phyloP scores from a whole-genome alignment of 2,888 invertebrate genomes.

The Archips xylosteana region DNA sequence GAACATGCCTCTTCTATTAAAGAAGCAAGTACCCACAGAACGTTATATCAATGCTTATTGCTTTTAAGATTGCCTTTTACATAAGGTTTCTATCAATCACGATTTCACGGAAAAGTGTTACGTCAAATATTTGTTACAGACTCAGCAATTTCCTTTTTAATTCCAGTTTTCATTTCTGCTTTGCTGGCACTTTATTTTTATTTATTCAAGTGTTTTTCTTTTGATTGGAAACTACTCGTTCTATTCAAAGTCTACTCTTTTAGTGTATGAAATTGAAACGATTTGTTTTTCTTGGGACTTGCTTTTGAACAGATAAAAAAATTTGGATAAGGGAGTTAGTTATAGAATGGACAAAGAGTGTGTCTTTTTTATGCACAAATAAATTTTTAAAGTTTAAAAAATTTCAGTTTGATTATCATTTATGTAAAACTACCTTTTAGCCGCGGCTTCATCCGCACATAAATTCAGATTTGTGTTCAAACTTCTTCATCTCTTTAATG shows the following conservation, averaged over 20 bases:
- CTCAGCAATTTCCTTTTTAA: not conserved
- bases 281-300: not conserved
- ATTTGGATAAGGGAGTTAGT: too few relatives aligned
- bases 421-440: too few relatives aligned
- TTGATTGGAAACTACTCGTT: not conserved
- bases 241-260: not conserved
- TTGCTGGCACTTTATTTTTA: not conserved
- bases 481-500: too few relatives aligned
- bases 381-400: too few relatives aligned
- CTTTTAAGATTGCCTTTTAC: slow-evolving; percentile 6
- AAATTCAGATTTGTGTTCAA: too few relatives aligned
- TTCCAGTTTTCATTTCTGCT: not conserved
- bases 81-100: slow-evolving; percentile 5
- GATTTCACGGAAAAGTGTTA: not conserved
- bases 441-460: too few relatives aligned
- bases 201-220: not conserved
- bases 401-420: too few relatives aligned
- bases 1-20: not conserved
- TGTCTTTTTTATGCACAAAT: too few relatives aligned
- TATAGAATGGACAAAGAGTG: too few relatives aligned
- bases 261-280: not conserved
- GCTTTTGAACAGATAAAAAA: too few relatives aligned
- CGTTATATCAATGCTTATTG: not conserved
- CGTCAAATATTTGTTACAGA: slow-evolving; percentile 1
- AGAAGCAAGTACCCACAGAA: not conserved